phyloP scores from a whole-genome alignment of 30 jellyfish, hydroid and myxozoan species.

The Aurelia coerulea region DNA sequence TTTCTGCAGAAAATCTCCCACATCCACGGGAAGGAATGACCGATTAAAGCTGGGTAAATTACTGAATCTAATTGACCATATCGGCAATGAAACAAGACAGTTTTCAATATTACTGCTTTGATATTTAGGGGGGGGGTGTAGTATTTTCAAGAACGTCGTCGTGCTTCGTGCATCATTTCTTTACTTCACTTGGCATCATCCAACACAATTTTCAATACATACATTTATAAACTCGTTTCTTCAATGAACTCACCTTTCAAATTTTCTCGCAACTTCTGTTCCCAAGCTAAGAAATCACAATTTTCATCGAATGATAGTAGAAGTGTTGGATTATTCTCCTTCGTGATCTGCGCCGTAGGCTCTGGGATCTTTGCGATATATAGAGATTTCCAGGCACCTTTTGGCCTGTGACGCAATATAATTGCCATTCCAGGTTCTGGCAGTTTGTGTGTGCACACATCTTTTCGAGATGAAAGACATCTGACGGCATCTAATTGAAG shows the following conservation, averaged over 20 bases:
- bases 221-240: too few species aligned
- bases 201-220: too few species aligned
- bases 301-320: background rate
- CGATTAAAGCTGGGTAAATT: too few species aligned
- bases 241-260: conserved; percentile 12
- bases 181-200: too few species aligned
- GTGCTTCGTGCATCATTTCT: too few species aligned
- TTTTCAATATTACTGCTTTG: too few species aligned
- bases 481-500: conserved; percentile 2
- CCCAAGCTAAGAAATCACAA: conserved; percentile 20
- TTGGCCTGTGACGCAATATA: conserved; percentile 19
- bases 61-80: too few species aligned
- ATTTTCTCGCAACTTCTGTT: conserved; percentile 11
- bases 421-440: conserved; percentile 50
- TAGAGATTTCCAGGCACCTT: conserved; percentile 21
- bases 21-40: too few species aligned
- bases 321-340: background rate
- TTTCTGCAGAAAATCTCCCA: too few species aligned
- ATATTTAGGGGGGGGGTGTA: too few species aligned
- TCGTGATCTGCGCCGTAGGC: background rate
- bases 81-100: too few species aligned
- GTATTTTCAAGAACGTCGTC: too few species aligned
- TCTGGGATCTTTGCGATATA: conserved; percentile 25
- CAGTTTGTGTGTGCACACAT: conserved; percentile 17
- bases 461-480: background rate